Evolutionary conservation across 1,140 invertebrate species (phyloP).

Genomic region (Brachystomella parvula): DNA sequence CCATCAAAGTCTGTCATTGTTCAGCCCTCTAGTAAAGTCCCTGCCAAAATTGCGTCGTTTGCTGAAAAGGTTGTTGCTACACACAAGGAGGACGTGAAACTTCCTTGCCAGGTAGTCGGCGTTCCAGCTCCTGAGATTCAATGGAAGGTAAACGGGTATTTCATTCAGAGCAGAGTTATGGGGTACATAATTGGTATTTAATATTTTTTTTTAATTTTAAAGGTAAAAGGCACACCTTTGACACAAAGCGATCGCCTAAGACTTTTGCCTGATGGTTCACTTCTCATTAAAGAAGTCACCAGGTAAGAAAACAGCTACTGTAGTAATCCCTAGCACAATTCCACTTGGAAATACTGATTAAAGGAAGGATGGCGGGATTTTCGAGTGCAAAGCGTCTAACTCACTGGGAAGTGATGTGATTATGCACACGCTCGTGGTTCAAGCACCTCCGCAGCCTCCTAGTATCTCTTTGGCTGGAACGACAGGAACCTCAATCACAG

Average conservation of each 20-base stretch:
- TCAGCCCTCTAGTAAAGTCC: conserved; percentile 75
- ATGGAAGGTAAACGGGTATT: conserved; percentile 69
- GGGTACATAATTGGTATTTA: conserved; percentile 8
- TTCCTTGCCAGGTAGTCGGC: conserved; percentile 84
- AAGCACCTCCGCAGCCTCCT: conserved; percentile 74
- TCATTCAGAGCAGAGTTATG: background rate
- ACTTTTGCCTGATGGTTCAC: conserved; percentile 75
- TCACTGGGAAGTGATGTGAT: conserved; percentile 84
- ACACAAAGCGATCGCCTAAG: conserved; percentile 66
- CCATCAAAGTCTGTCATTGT: conserved; percentile 73
- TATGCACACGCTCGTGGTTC: conserved; percentile 54
- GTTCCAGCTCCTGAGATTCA: conserved; percentile 76
- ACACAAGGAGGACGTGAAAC: conserved; percentile 81
- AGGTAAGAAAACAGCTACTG: conserved; percentile 65
- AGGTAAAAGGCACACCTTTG: conserved; percentile 53
- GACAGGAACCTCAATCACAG: conserved; percentile 70
- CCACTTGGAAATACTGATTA: too few relatives aligned
- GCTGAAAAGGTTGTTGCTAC: conserved; percentile 81
- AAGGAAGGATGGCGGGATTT: conserved; percentile 49
- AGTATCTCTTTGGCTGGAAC: conserved; percentile 68
- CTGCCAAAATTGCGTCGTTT: conserved; percentile 85
- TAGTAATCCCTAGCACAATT: too few relatives aligned
- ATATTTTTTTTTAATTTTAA: background rate
- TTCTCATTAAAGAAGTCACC: conserved; percentile 80
- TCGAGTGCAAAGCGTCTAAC: conserved; percentile 78